Evolutionary conservation across 2,797 vertebrate species (phyloP).

Genomic region (Chloroceryle amazona): DNA sequence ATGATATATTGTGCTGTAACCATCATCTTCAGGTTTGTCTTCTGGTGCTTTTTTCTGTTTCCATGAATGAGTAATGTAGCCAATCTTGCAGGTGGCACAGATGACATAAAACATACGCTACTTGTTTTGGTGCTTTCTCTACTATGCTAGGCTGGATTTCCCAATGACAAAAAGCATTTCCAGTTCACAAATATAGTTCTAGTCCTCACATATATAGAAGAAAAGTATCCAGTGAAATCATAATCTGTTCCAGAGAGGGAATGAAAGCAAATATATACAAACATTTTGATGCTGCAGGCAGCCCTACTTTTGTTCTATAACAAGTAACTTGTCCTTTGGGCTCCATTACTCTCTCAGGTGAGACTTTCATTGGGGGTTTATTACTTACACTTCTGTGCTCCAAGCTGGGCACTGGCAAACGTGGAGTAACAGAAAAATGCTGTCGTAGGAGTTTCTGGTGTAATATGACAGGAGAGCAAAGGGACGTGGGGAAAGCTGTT

Average conservation of each 20-base stretch:
- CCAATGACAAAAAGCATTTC: background rate
- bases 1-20: background rate
- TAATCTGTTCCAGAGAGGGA: background rate
- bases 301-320: background rate
- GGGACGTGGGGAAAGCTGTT: background rate
- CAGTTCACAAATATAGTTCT: background rate
- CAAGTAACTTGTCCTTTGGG: background rate
- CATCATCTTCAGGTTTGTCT: background rate
- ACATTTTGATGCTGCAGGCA: background rate
- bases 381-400: background rate
- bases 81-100: background rate
- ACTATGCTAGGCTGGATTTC: background rate
- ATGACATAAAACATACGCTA: background rate
- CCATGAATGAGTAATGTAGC: background rate
- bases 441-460: background rate
- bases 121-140: background rate
- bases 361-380: background rate
- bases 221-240: background rate
- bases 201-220: background rate
- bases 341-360: background rate
- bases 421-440: background rate
- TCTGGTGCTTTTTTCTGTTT: background rate
- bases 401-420: background rate
- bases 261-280: background rate
- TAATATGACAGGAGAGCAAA: background rate